Base-by-base conservation (phyloP, 2,888 invertebrate genomes). In the Parelbella ahira region DNA sequence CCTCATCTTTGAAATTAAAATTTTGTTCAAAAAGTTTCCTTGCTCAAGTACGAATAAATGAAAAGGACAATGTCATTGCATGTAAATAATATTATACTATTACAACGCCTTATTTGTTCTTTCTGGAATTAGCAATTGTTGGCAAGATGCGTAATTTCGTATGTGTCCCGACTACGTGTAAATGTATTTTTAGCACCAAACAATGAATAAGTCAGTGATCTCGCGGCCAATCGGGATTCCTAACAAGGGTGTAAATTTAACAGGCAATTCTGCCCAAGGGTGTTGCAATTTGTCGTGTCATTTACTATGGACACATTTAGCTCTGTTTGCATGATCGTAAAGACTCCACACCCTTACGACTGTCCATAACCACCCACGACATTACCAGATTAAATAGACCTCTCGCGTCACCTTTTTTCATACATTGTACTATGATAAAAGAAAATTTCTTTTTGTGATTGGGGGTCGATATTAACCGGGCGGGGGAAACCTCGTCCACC, bases 321-420 rank as follows among this genome's bases (percentile, higher is more conserved):
- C 68, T 63, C 66, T 54, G 84, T 84, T 84, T 81, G 80, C 78
- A 73, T 75, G 76, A 58, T 67, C 69, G 68, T 82, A 80, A 79
- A 81, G 56, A 63, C 58, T 68, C 72, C 83, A 79, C 84, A 68
- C 83, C 84, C 79, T 72, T 51, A 56, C 54, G 43, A 33, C 50
- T 47, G 50, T 46, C 55, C 51, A 58, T 65, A 60, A 62, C 70
- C 70, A 49, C 43, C 43, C 45, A 44, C 32, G n/a, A 10, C 18
- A 18, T n/a, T 9, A n/a, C 82, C 74, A 74, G 10, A 51, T 18
- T 67, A 53, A 19, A 7, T 29, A 47, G 78, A 64, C 37, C 68
- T 44, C 44, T 48, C 54, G 19, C 20, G 13, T 46, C 55, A 56
- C 50, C 45, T 46, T 44, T 30, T 11, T 32, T 19, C 33, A 32